Percentiles rank a stretch among this genome's conserved stretches.
These are phyloP conservation scores for Agrotis ipsilon DNA, from an alignment of 2,888 invertebrate genomes.

Conservation along the genomic window DNA sequence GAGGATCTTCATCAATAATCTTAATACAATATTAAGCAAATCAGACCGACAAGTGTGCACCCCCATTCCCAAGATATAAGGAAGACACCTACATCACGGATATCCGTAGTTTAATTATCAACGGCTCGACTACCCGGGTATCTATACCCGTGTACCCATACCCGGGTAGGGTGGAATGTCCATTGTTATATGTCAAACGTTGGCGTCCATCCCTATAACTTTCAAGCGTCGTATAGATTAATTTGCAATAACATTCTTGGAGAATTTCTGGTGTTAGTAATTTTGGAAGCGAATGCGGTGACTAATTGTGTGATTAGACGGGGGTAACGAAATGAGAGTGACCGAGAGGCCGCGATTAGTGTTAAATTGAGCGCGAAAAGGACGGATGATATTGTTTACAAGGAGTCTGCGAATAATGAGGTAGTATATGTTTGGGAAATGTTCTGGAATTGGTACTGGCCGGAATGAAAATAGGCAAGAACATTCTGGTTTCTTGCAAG, in stretches of 20 bases:
- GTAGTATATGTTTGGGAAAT: constrained; percentile 26
- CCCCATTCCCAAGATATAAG: constrained; percentile 40
- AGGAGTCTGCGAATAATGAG: constrained; percentile 38
- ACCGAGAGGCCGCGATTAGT: constrained; percentile 32
- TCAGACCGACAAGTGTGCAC: constrained; percentile 21
- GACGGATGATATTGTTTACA: constrained; percentile 49
- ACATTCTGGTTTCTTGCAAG: not conserved
- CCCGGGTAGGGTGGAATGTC: constrained; percentile 49
- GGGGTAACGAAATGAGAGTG: constrained; percentile 53
- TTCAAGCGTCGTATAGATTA: constrained; percentile 58
- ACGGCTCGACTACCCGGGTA: constrained; percentile 50
- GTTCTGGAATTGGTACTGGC: not conserved
- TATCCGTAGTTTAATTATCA: constrained; percentile 67
- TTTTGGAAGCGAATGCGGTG: constrained; percentile 47
- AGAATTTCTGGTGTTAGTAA: constrained; percentile 58
- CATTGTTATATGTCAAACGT: constrained; percentile 64
- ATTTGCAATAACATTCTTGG: constrained; percentile 67
- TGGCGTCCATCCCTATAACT: constrained; percentile 38
- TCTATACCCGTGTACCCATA: constrained; percentile 10
- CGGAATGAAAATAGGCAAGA: not conserved
- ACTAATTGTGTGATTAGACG: constrained; percentile 55
- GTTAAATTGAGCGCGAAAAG: constrained; percentile 52
- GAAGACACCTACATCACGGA: constrained; percentile 61
- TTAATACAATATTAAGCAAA: constrained; percentile 21
- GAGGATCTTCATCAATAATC: constrained; percentile 11